These are phyloP conservation scores for Hippasteria phrygiana DNA, from an alignment of 53 echinoderm and acorn worm genomes.

Conservation along the genomic window DNA sequence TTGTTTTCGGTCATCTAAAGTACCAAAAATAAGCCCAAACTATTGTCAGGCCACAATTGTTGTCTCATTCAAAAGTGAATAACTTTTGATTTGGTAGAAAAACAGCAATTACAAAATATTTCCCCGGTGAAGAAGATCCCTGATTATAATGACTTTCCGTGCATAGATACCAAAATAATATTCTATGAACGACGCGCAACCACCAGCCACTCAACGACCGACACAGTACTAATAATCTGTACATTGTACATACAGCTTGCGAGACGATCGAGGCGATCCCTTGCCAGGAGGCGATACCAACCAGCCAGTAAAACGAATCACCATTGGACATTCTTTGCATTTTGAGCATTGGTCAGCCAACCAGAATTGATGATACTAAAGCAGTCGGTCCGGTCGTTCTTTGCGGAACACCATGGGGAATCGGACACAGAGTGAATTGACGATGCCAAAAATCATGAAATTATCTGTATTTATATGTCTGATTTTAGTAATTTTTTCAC, in stretches of 20 bases:
- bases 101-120: no score
- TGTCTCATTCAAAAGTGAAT: no score
- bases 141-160: no score
- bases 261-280: not conserved
- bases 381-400: not conserved
- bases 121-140: no score
- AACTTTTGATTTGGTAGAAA: no score
- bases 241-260: no score
- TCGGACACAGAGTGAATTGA: not conserved
- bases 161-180: no score
- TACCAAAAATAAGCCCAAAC: no score
- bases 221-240: not conserved
- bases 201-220: not conserved
- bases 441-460: slow-evolving; percentile 7
- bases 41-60: no score
- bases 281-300: not conserved
- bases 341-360: not conserved
- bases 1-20: no score
- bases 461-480: slow-evolving; percentile 6
- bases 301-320: not conserved
- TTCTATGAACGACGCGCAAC: no score
- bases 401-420: not conserved
- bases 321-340: not conserved
- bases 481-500: slow-evolving; percentile 17
- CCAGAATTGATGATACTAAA: not conserved